Percentiles rank a stretch among this genome's conserved stretches.
phyloP scores from a whole-genome alignment of 2,113 vertebrate genomes.

The Cranoglanis bouderius region DNA sequence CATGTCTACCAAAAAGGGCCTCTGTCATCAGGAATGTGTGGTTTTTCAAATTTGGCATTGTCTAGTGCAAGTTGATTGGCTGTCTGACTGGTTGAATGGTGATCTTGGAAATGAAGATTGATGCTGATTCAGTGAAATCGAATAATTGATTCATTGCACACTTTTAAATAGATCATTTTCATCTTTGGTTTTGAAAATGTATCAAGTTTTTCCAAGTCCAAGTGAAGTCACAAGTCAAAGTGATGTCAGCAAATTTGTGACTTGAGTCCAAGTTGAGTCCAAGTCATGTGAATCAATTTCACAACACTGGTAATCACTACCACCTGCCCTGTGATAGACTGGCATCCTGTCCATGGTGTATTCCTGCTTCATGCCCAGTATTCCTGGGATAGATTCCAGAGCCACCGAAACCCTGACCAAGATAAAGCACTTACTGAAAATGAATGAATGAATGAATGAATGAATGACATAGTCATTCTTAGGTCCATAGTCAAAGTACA shows the following conservation, averaged over 20 bases:
- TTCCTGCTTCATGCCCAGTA: background rate
- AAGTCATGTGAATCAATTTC: background rate
- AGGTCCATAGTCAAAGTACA: background rate
- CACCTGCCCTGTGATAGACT: background rate
- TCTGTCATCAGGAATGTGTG: background rate
- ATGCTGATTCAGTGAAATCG: background rate
- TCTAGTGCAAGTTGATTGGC: background rate
- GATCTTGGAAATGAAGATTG: background rate
- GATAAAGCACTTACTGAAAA: background rate
- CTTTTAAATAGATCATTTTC: background rate
- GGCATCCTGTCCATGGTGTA: background rate
- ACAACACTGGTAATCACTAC: background rate
- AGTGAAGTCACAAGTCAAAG: background rate
- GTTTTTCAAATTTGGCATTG: background rate
- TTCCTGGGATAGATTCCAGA: background rate
- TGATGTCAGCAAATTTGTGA: background rate
- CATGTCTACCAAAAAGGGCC: background rate
- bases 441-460: background rate
- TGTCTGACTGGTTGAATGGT: background rate
- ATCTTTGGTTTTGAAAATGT: background rate
- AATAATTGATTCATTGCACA: background rate
- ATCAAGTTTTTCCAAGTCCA: background rate
- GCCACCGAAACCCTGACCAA: background rate
- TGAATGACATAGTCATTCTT: background rate
- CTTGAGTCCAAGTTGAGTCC: background rate